Conservation (phyloP, 2,113 vertebrate species). For the Bubo blakistoni region DNA sequence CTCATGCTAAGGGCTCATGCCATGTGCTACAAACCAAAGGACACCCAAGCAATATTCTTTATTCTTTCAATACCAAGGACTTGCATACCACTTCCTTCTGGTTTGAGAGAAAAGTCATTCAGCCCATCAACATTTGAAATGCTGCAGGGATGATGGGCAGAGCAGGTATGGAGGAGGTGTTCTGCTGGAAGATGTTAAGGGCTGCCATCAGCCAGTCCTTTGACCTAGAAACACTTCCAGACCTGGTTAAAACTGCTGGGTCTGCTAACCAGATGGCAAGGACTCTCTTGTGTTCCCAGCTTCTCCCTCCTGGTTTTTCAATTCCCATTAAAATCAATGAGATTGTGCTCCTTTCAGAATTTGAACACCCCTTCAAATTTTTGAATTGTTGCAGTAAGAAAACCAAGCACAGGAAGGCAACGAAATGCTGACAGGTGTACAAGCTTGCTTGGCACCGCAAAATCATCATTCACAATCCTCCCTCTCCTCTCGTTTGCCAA, state of each 20-base stretch:
- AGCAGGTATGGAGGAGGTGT: not conserved
- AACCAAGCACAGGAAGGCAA: not conserved
- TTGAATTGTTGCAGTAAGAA: not conserved
- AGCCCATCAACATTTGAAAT: not conserved
- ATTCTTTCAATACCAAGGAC: not conserved
- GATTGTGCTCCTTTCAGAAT: not conserved
- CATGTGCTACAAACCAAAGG: not conserved
- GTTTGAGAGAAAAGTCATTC: not conserved
- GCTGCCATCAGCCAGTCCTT: conserved; percentile 4
- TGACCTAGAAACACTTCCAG: conserved; percentile 42
- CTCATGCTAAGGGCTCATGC: not conserved
- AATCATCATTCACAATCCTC: not conserved
- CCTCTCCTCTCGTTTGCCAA: not conserved
- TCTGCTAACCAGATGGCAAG: conserved; percentile 32
- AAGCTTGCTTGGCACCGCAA: not conserved
- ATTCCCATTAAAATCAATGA: not conserved
- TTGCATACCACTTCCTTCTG: not conserved
- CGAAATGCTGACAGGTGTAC: not conserved
- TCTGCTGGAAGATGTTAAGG: not conserved
- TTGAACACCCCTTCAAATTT: not conserved
- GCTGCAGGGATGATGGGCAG: not conserved
- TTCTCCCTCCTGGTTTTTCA: not conserved
- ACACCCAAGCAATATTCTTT: not conserved
- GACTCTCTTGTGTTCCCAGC: not conserved
- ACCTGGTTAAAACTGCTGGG: not conserved